A percentile compares a stretch with the other conserved stretches of the same genome.
Evolutionary conservation across 1,140 invertebrate genomes (phyloP).

Genomic region (roundworm (Caenorhabditis elegans)): WBcel235 BX284606.5:16617001-16617500

Average conservation of each 20-base stretch:
- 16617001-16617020: too few relatives aligned
- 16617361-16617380: not conserved
- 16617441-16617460: too few relatives aligned
- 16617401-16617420: not conserved
- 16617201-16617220: not conserved
- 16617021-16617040: not conserved
- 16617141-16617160: too few relatives aligned
- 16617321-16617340: not conserved
- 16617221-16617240: not conserved
- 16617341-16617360: not conserved
- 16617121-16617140: not conserved
- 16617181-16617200: conserved; percentile 3
- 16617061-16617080: not conserved
- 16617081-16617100: conserved; percentile 12
- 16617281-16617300: not conserved
- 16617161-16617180: not conserved
- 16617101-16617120: conserved; percentile 20
- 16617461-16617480: too few relatives aligned
- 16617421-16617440: too few relatives aligned
- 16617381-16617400: not conserved
- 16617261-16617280: not conserved
- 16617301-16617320: not conserved
- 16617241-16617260: too few relatives aligned
- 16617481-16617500: too few relatives aligned
- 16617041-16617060: not conserved